Base-by-base conservation (phyloP, 2,888 invertebrate species). In the Hemistola chrysoprasaria region DNA sequence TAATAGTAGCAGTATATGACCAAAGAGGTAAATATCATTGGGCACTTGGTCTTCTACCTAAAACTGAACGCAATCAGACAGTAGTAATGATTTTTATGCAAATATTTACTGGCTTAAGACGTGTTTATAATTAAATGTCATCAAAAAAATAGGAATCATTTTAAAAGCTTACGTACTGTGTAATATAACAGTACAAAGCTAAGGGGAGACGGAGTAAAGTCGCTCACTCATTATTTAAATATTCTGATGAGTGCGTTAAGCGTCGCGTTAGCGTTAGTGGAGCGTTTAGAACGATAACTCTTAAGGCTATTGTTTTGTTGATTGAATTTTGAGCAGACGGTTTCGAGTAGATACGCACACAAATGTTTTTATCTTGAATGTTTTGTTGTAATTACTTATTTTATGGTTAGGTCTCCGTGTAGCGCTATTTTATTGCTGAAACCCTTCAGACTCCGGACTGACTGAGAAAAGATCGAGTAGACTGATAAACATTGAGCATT, bases 191-290 rank as follows among this genome's bases (percentile, higher is more conserved):
- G 5, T 1, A 21, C 26, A 32, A 27, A 11, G 23, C 20, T 35
- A 35, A 47, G 43, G 58, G 63, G 62, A 60, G 64, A 57, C 56
- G 55, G 59, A 55, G 51, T 59, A 56, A 51, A 50, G 55, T 50
- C 52, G 55, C 59, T 56, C 52, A 55, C 68, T 73, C 74, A 71
- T 85, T 84, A 87, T 85, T 85, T 82, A 82, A 85, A 86, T 84
- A 85, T 84, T 77, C 78, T 73, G 74, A 78, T 72, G 80, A 80
- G 66, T 76, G 75, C 78, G 76, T 77, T 80, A 79, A 85, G 81
- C 69, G 68, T 59, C 65, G 66, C 67, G 67, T 75, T 71, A 71
- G 71, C 70, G 66, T 75, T 74, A 80, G 74, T 73, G 67, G 71
- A 73, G 75, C 76, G 66, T 68, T 58, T 61, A 51, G 53, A 62